These are phyloP conservation scores for Micromesistius poutassou DNA, from an alignment of 2,797 vertebrate genomes.

Conservation along the genomic window DNA sequence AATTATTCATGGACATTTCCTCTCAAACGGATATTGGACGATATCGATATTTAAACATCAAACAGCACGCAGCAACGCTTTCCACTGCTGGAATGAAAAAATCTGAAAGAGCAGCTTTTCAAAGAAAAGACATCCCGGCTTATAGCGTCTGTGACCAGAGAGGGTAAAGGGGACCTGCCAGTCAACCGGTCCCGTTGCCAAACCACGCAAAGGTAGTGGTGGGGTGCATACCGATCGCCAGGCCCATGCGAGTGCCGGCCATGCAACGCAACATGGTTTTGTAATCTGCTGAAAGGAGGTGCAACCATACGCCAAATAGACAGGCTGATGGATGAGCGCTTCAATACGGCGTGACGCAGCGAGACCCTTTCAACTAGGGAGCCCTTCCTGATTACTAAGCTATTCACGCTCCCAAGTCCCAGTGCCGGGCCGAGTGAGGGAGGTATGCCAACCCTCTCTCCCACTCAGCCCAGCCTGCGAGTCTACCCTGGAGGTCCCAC, in stretches of 20 bases:
- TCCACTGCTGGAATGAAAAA: slow-evolving; percentile 21
- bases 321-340: slow-evolving; percentile 42
- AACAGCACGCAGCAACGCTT: slow-evolving; percentile 20
- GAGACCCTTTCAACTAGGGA: slow-evolving; percentile 20
- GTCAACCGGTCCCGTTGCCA: background rate
- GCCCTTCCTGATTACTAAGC: slow-evolving; percentile 10
- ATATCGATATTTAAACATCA: slow-evolving; percentile 41
- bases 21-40: slow-evolving; percentile 33
- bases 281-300: slow-evolving; percentile 39
- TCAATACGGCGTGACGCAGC: slow-evolving; percentile 32
- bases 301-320: slow-evolving; percentile 21
- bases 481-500: slow-evolving; percentile 36
- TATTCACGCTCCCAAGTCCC: slow-evolving; percentile 20
- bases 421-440: background rate
- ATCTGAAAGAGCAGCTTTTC: background rate
- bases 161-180: background rate
- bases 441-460: background rate
- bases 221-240: slow-evolving; percentile 37
- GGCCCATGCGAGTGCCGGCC: slow-evolving; percentile 28
- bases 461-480: background rate
- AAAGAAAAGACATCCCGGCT: slow-evolving; percentile 11
- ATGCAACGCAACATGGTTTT: slow-evolving; percentile 16
- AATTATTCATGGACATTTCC: slow-evolving; percentile 38
- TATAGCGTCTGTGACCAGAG: slow-evolving; percentile 14
- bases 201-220: background rate